Evolutionary conservation across 2,113 vertebrate species (phyloP).

Genomic region (Corythornis cristatus): DNA sequence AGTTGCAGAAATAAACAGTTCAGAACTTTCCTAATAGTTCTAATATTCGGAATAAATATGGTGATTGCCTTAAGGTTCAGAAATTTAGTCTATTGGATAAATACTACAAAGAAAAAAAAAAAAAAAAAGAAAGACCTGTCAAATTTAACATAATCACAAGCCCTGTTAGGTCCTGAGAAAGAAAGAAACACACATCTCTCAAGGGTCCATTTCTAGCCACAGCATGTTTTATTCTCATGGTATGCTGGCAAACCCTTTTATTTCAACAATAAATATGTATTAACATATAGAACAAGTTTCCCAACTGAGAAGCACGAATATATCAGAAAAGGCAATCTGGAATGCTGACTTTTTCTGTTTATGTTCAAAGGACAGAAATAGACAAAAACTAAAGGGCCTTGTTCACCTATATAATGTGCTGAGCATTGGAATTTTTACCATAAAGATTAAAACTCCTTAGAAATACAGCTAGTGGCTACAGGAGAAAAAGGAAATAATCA

Average conservation of each 20-base stretch:
- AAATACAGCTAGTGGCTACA: not conserved
- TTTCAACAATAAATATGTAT: not conserved
- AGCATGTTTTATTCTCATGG: not conserved
- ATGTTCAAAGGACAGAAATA: slow-evolving; percentile 9
- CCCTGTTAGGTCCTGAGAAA: not conserved
- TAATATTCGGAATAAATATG: not conserved
- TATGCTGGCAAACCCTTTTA: not conserved
- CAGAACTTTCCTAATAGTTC: not conserved
- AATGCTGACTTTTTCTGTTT: not conserved
- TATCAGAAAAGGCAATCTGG: slow-evolving; percentile 9
- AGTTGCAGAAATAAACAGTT: not conserved
- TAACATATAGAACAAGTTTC: not conserved
- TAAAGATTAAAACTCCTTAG: not conserved
- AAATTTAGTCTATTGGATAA: not conserved
- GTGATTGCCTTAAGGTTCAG: not conserved
- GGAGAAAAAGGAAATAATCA: not conserved
- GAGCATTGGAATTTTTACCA: not conserved
- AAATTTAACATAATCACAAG: not conserved
- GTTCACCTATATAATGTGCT: not conserved
- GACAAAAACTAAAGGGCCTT: not conserved
- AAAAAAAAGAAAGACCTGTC: not conserved
- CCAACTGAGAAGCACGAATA: not conserved
- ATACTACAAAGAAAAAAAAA: not conserved
- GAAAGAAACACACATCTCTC: not conserved
- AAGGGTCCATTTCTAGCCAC: not conserved